Base-by-base conservation (phyloP, 2,888 invertebrate species). In the Epicampocera succincta region DNA sequence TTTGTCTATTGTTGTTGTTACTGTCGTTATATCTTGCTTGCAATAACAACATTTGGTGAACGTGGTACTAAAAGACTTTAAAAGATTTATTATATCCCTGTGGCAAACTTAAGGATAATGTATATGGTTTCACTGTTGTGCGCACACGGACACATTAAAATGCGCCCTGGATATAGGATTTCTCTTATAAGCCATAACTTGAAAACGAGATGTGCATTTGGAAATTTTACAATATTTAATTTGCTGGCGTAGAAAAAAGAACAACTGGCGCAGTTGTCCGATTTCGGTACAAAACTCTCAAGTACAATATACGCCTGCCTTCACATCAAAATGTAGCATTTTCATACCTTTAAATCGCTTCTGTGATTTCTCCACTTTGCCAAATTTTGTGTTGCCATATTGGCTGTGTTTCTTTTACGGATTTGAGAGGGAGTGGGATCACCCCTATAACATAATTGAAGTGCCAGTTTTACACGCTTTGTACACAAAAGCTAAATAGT, bases 21-120 rank as follows among this genome's bases (percentile, higher is more conserved):
- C 6, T 4, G 29, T 29, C 6, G 38, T 52, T 72, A 33, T 58
- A 71, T 50, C 15, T 61, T 52, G 33, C 19, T 71, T 17, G 54
- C 65, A 66, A 60, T 48, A 66, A 74, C 69, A 74, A 69, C 46
- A 74, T 58, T 69, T 12, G 46, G 65, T 52, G 40, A 66, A 69
- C 56, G 56, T 73, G 63, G 40, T 72, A 74, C 19, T 38, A 69
- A 74, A 52, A 73, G 58, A 82, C 77, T 73, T 40, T 33, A 82
- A 25, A 78, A 82, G 82, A 82, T 82, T 82, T 78, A 82, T 82
- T 73, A 78, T 65, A 74, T 77, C 69, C 69, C 65, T 12, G 38
- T 71, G 74, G 65, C 82, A 82, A 74, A 48, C 58, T 56, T 73
- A 82, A 69, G 73, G 73, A 77, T 78, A 73, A 76, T 69, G 25